Percentiles rank a stretch among this genome's conserved stretches.
Evolutionary conservation across 1,140 invertebrate genomes (phyloP).

Genomic region (Dryas iulia): DNA sequence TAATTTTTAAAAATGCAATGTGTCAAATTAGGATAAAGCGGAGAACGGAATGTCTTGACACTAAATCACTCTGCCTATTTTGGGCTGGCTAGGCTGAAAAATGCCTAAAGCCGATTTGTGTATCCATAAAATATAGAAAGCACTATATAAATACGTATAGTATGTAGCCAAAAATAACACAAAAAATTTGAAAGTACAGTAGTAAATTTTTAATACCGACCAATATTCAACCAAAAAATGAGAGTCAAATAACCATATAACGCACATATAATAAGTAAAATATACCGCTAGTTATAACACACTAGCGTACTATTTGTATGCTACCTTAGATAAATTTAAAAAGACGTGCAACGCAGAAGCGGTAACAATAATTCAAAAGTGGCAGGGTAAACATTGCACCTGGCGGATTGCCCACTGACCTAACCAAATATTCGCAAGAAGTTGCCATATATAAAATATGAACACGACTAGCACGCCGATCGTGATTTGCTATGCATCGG

Average conservation of each 20-base stretch:
- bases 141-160: too few species aligned
- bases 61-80: too few species aligned
- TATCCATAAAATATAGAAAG: too few species aligned
- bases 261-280: not conserved
- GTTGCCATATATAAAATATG: constrained; percentile 2
- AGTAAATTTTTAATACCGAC: too few species aligned
- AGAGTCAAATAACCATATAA: not conserved
- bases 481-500: not conserved
- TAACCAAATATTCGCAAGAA: constrained; percentile 6
- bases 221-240: too few species aligned
- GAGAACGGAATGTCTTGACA: too few species aligned
- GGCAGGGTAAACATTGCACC: constrained; percentile 10
- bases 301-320: not conserved
- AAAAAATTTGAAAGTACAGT: too few species aligned
- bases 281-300: not conserved
- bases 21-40: too few species aligned
- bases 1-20: too few species aligned
- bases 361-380: constrained; percentile 9
- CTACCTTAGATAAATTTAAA: constrained; percentile 4
- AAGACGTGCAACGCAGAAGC: constrained; percentile 2
- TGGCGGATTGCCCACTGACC: constrained; percentile 8
- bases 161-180: too few species aligned
- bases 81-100: too few species aligned
- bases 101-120: too few species aligned
- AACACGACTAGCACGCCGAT: not conserved